Evolutionary conservation across 1,140 invertebrate genomes (phyloP), one percentile per base, ranked within the genome.

Genomic region (Holcopasites calliopsidis): DNA sequence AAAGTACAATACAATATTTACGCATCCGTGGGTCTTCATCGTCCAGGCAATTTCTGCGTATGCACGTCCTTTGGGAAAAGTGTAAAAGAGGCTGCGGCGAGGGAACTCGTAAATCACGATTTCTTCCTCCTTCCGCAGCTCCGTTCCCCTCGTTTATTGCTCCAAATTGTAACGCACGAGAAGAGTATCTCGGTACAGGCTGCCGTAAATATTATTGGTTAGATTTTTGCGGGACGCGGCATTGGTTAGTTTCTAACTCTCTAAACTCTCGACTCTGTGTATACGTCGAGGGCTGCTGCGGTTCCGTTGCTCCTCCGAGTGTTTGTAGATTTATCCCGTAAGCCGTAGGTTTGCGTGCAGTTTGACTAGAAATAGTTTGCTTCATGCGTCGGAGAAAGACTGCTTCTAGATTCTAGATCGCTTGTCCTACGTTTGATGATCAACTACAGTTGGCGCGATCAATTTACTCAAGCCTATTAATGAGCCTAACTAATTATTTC

Each of bases 211-310:
- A n/a, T 62, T 62, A 42, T 28, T 4, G 23, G 18, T 28, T n/a
- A 8, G 40, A 42, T 44, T 62, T 62, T 44, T 5, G 26, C 60
- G 0, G 10, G 7, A 16, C n/a, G 7, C 23, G 4, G 18, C 23
- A 31, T 13, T 47, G 68, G 68, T 71, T 71, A 71, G 40, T 49
- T 60, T 71, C 55, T 23, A 54, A 16, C 44, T 13, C 33, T 26
- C 42, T 38, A 72, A 62, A 50, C 47, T 7, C 5, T 38, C 55
- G 42, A 42, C 18, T 23, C 7, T 4, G 16, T 40, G 18, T 58
- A 18, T 49, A 33, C 40, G 6, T n/a, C 11, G 26, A 3, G 8
- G 26, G 5, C 49, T 42, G 35, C 11, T 28, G 58, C 33, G 35
- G 47, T 58, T 21, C 4, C 26, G 38, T 21, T 64, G 18, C 35